Base-by-base conservation (phyloP, 1,140 invertebrate genomes). In the Thalassaphorura encarpata region DNA sequence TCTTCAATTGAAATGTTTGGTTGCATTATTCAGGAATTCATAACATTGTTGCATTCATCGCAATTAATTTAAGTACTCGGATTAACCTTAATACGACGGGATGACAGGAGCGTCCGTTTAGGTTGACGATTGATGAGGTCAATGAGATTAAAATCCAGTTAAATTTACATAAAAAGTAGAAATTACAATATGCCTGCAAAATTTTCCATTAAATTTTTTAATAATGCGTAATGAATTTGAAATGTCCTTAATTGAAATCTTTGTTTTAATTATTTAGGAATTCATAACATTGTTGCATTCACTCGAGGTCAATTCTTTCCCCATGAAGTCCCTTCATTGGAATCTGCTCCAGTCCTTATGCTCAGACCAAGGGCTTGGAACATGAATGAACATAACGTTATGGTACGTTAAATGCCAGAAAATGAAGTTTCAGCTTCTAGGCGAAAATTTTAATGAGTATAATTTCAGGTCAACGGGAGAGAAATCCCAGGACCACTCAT, bases 351-450 rank as follows among this genome's bases (percentile, higher is more conserved):
- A 42, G 69, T 83, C 19, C 65, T 85, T 18, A 82, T 84, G 76
- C 65, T 85, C 11, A 72, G 83, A 60, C 83, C 83, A 1, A 69
- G 83, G 66, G 82, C 83, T 19, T 85, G 83, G 82, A 84, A 85
- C 69, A 81, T 85, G 75, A 74, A 78, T 39, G 83, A 85, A 68
- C 78, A 83, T 67, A 81, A 84, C 66, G 74, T 84, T 58, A 69
- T 80, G 68, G 77, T 77, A 66, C 68, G 11, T 1, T n/a, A 23
- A 31, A 4, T 11, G n/a, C n/a, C n/a, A n/a, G n/a, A 11, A 49
- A 41, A 26, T 11, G 6, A 8, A 19, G 6, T 51, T 51, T 51
- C 19, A 13, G 33, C 21, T 51, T n/a, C 19, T 43, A 43, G 13
- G n/a, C n/a, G n/a, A n/a, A n/a, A n/a, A n/a, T 13, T 19, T 43